Evolutionary conservation across 2,888 invertebrate species (phyloP), one percentile per base, ranked within the genome.

Genomic region (Ligdia adustata): DNA sequence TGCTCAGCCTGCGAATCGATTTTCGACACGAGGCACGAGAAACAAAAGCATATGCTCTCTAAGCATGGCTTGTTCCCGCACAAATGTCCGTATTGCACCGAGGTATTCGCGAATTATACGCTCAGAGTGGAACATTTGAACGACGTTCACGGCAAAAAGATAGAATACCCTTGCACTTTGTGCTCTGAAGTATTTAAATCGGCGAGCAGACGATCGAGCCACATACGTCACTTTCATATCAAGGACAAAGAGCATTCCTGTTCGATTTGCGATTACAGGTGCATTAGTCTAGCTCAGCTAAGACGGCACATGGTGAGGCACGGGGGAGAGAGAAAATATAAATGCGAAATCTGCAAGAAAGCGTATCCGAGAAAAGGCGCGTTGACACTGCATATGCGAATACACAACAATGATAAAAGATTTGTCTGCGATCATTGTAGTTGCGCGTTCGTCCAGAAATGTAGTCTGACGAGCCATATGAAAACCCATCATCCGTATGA

Each of bases 341-440:
- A 82, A 45, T 92, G 91, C 52, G 71, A 82, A 22, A 72, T 90
- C 0, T 92, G 92, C 57, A 75, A 82, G 28, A 91, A 91, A 44
- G 69, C 76, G 1, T 89, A 83, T 35, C 75, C 79, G 0, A 66
- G 88, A 11, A 55, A 62, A 1, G 78, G 79, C 46, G 81, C 87
- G 0, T 56, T 87, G 5, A 74, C 66, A 14, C 80, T 84, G 44
- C 88, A 87, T 40, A 79, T 83, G 81, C 67, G 82, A 0, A 85
- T 85, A 50, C 87, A 87, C 49, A 82, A 79, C 46, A 82, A 87
- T 39, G 86, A 89, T 57, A 85, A 76, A 26, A 58, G 84, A 47
- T 91, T 90, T 32, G 80, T 79, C 0, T 92, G 92, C 55, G 74
- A 75, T 9, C 73, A 64, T 52, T 89, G 89, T 52, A 75, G 74